Percentiles rank a stretch among this genome's conserved stretches.
phyloP scores from a whole-genome alignment of 2,113 vertebrate genomes.

The Barnardius zonarius region DNA sequence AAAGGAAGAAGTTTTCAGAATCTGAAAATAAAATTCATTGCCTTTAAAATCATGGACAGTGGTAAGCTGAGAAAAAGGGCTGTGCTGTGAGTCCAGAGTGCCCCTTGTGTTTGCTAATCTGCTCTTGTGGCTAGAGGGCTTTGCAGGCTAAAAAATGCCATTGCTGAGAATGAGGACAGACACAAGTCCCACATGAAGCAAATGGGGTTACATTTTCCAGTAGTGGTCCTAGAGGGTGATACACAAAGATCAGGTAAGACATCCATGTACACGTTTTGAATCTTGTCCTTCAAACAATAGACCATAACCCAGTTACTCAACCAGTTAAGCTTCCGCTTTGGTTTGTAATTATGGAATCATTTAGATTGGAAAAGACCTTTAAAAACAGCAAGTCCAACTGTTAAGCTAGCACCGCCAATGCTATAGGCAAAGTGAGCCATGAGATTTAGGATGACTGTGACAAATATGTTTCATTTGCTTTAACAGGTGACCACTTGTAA shows the following conservation, averaged over 20 bases:
- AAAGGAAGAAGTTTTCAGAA: background rate
- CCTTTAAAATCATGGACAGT: background rate
- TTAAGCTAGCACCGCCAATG: background rate
- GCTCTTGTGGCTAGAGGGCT: background rate
- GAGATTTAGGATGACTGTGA: background rate
- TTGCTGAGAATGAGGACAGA: background rate
- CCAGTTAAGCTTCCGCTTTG: background rate
- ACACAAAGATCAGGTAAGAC: background rate
- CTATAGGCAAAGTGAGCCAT: background rate
- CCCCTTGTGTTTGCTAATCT: background rate
- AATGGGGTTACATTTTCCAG: background rate
- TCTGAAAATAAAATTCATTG: background rate
- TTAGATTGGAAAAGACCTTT: background rate
- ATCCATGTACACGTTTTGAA: background rate
- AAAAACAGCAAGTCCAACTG: background rate
- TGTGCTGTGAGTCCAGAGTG: background rate
- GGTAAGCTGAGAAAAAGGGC: background rate
- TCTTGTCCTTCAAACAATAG: background rate
- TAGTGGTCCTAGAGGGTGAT: background rate
- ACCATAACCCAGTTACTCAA: background rate
- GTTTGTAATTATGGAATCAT: background rate
- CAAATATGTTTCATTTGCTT: background rate
- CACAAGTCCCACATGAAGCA: background rate
- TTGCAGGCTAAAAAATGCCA: background rate
- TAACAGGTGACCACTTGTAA: background rate